Conservation (phyloP, 2,797 vertebrate species). For the Thamnophis elegans region DNA sequence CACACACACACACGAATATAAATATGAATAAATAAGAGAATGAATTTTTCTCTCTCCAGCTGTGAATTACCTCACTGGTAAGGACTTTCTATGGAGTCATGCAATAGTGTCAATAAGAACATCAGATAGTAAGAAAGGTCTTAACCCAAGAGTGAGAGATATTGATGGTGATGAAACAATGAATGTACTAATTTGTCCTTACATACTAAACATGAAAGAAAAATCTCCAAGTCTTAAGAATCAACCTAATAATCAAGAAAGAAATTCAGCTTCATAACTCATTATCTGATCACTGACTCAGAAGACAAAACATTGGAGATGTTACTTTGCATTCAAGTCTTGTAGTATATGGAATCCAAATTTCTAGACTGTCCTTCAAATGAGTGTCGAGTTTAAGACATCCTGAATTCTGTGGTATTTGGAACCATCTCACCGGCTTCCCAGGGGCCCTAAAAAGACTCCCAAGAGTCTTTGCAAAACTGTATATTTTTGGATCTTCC, state of each 20-base stretch:
- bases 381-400: background rate
- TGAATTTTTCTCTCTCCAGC: background rate
- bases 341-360: background rate
- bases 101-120: background rate
- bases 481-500: too few relatives aligned
- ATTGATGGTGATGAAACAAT: background rate
- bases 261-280: background rate
- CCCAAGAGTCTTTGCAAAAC: background rate
- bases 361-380: background rate
- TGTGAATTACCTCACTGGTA: background rate
- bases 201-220: background rate
- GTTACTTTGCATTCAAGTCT: background rate
- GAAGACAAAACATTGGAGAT: background rate
- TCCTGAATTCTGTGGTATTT: background rate
- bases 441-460: too few relatives aligned
- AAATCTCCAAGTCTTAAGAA: background rate
- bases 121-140: background rate
- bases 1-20: too few relatives aligned
- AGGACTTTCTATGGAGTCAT: background rate
- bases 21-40: background rate
- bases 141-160: background rate
- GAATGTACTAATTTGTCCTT: background rate
- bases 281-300: background rate
- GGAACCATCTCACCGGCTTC: background rate
- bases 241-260: background rate